phyloP scores from a whole-genome alignment of 2,888 invertebrate genomes.

The Nomada goodeniana region DNA sequence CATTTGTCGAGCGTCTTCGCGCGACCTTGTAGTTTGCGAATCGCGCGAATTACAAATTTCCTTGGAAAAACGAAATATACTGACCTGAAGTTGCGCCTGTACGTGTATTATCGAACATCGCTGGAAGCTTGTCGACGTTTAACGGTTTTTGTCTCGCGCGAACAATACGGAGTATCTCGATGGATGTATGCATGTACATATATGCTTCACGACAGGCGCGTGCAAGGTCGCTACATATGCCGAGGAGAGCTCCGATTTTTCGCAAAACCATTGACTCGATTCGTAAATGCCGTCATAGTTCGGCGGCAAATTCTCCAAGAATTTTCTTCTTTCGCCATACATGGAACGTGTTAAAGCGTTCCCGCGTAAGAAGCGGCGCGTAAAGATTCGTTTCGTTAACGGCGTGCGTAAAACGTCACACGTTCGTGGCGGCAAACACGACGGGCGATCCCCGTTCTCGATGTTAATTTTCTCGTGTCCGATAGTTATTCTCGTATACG shows the following conservation, averaged over 20 bases:
- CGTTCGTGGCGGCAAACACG: too few relatives aligned
- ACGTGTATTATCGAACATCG: conserved; percentile 32
- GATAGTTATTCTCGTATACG: conserved; percentile 49
- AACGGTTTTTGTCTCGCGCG: conserved; percentile 70
- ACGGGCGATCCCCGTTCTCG: conserved; percentile 1
- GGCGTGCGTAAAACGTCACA: background rate
- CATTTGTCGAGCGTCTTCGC: background rate
- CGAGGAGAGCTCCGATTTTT: too few relatives aligned
- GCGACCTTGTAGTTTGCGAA: background rate
- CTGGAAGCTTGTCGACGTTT: conserved; percentile 67
- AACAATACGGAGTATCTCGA: conserved; percentile 46
- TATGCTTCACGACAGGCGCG: too few relatives aligned
- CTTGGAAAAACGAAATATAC: background rate
- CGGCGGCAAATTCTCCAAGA: too few relatives aligned
- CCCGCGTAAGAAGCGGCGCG: conserved; percentile 41
- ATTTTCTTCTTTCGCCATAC: too few relatives aligned
- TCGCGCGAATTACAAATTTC: background rate
- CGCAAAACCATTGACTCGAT: too few relatives aligned
- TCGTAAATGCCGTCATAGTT: too few relatives aligned
- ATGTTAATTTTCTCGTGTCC: conserved; percentile 35
- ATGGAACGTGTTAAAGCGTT: conserved; percentile 22
- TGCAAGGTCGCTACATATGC: too few relatives aligned
- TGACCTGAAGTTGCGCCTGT: background rate
- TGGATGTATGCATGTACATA: too few relatives aligned
- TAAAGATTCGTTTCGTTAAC: background rate